Base-by-base conservation (phyloP, 2,888 invertebrate genomes). In the Ypsolopha scabrella region DNA sequence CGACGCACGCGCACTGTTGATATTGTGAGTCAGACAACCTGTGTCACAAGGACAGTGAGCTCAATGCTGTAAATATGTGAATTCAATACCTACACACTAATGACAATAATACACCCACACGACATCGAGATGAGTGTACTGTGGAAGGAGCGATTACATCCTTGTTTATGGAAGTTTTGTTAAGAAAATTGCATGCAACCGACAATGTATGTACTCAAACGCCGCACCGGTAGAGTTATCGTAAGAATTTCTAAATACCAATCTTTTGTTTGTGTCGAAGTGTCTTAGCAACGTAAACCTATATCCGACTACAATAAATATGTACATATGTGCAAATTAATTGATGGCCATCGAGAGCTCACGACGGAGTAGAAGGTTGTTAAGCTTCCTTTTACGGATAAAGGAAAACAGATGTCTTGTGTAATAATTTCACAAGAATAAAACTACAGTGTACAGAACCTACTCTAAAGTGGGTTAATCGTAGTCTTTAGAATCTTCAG, bases 31-130 rank as follows among this genome's bases (percentile, higher is more conserved):
- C 85, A 85, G 75, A 67, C 65, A 67, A 60, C 65, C 62, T 65
- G 67, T 60, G 67, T 72, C 72, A 68, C 85, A 85, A 85, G 83
- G 83, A 80, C 80, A 68, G 68, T 75, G 75, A 78, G 72, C 68
- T 72, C 76, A 70, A 64, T 64, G 65, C 60, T 64, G 63, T 63
- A 72, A 72, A 45, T 45, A 33, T 70, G 65, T 70, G 65, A 70
- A 75, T 71, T 71, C 65, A 50, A 48, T 50, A 54, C 50, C 41
- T 50, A 51, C 33, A 1, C 11, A 53, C 48, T 41, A 24, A 39
- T 50, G 7, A 41, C 13, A 41, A 10, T 35, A 38, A 38, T 14
- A 39, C 38, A 39, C 38, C 24, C 48, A 37, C 48, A 48, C 33
- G 48, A 48, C 39, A 48, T 37, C 11, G 11, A 1, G 11, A 36